Conservation (phyloP, 2,113 vertebrate genomes). For the Saccopteryx bilineata region DNA sequence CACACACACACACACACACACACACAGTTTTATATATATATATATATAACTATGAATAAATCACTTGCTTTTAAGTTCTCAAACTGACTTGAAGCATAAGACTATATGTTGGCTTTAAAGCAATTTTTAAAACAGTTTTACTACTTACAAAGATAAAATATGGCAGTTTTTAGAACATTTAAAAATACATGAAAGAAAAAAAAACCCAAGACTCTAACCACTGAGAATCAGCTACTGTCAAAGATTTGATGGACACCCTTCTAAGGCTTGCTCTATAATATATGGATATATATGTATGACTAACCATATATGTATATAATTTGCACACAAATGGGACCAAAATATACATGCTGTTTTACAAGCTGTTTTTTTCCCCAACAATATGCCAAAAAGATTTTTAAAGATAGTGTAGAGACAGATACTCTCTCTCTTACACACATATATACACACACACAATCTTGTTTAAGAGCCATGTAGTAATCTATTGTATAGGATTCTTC, state of each 20-base stretch:
- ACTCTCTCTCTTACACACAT: slow-evolving; percentile 40
- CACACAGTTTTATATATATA: not conserved
- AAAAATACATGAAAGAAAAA: slow-evolving; percentile 61
- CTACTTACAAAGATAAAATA: slow-evolving; percentile 69
- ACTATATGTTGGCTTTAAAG: slow-evolving; percentile 62
- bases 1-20: not conserved
- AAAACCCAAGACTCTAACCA: slow-evolving; percentile 40
- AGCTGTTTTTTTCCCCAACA: slow-evolving; percentile 83
- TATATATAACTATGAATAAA: not conserved
- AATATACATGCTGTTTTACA: slow-evolving; percentile 85
- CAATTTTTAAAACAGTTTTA: slow-evolving; percentile 61
- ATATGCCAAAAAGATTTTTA: slow-evolving; percentile 81
- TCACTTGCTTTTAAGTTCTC: slow-evolving; percentile 57
- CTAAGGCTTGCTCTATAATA: slow-evolving; percentile 76
- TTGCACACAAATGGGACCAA: slow-evolving; percentile 83
- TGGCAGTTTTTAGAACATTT: slow-evolving; percentile 67
- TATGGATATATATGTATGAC: slow-evolving; percentile 84
- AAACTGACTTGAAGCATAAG: slow-evolving; percentile 56
- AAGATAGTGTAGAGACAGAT: slow-evolving; percentile 77
- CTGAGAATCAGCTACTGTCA: slow-evolving; percentile 75
- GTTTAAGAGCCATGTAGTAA: slow-evolving; percentile 52
- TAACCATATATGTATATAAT: slow-evolving; percentile 83
- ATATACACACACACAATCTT: slow-evolving; percentile 21
- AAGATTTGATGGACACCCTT: slow-evolving; percentile 81
- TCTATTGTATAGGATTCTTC: slow-evolving; percentile 61